Conservation (phyloP, 2,113 vertebrate species). For the Syrrhaptes paradoxus region DNA sequence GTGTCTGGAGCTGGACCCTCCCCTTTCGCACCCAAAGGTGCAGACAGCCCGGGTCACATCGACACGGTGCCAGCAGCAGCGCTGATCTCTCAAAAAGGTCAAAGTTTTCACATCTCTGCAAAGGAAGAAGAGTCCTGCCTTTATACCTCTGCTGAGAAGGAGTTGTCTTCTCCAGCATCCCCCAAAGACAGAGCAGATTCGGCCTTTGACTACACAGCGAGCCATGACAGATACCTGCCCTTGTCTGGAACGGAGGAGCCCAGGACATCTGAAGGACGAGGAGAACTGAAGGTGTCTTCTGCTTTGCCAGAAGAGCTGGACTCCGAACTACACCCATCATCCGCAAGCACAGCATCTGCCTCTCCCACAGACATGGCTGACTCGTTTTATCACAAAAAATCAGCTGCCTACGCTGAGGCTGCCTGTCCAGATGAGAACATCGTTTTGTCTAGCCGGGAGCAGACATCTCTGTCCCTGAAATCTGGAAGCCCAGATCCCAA, state of each 20-base stretch:
- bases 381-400: slow-evolving; percentile 1
- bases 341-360: slow-evolving; percentile 29
- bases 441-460: slow-evolving; percentile 62
- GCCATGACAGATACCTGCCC: slow-evolving; percentile 15
- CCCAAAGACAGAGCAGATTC: slow-evolving; percentile 60
- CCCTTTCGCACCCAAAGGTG: slow-evolving; percentile 20
- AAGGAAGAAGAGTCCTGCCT: slow-evolving; percentile 80
- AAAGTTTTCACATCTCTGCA: slow-evolving; percentile 58
- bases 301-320: slow-evolving; percentile 37
- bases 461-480: slow-evolving; percentile 59
- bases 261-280: slow-evolving; percentile 34
- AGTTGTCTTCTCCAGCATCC: slow-evolving; percentile 76
- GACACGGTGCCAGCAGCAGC: slow-evolving; percentile 21
- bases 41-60: slow-evolving; percentile 44
- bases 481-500: slow-evolving; percentile 22
- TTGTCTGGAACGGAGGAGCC: slow-evolving; percentile 26
- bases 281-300: slow-evolving; percentile 38
- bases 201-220: slow-evolving; percentile 72
- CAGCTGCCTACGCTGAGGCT: background rate
- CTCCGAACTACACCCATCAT: slow-evolving; percentile 50
- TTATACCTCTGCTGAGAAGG: slow-evolving; percentile 76
- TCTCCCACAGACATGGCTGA: background rate
- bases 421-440: slow-evolving; percentile 72
- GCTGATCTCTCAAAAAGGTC: slow-evolving; percentile 47
- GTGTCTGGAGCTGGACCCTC: slow-evolving; percentile 67